Evolutionary conservation across 2,797 vertebrate species (phyloP).

Genomic region (Petrocephalus sullivani): DNA sequence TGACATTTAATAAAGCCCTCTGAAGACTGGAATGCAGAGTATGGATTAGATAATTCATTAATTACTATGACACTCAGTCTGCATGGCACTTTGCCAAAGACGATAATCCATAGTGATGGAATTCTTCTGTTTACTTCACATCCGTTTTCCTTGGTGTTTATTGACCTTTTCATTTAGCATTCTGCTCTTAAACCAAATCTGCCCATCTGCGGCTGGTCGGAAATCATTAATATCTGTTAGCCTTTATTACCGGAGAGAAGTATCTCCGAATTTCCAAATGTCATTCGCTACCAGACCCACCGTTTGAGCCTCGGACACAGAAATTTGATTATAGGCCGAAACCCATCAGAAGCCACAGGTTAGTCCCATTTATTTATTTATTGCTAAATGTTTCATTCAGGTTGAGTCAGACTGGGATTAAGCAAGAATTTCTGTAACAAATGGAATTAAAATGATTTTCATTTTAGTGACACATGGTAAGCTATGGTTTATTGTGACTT

Average conservation of each 20-base stretch:
- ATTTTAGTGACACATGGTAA: background rate
- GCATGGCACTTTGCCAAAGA: conserved; percentile 55
- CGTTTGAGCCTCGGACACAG: background rate
- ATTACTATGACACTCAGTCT: conserved; percentile 54
- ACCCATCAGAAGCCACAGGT: background rate
- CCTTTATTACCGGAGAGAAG: conserved; percentile 44
- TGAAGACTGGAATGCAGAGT: conserved; percentile 42
- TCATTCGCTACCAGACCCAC: background rate
- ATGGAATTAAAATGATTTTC: background rate
- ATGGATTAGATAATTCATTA: conserved; percentile 56
- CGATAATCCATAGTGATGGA: conserved; percentile 60
- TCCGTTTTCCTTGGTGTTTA: conserved; percentile 61
- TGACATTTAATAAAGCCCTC: conserved; percentile 61
- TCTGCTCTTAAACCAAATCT: conserved; percentile 45
- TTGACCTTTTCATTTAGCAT: conserved; percentile 66
- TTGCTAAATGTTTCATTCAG: background rate
- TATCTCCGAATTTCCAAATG: background rate
- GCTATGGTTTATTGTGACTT: background rate
- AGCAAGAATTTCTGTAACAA: background rate
- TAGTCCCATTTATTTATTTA: background rate
- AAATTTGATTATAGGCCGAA: background rate
- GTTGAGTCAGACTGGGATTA: background rate
- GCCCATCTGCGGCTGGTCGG: conserved; percentile 51
- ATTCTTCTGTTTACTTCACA: conserved; percentile 65
- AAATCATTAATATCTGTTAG: conserved; percentile 50